A percentile compares a stretch with the other conserved stretches of the same genome.
Conservation (phyloP, 2,797 vertebrate genomes). For the Gymnothorax reevesii region DNA sequence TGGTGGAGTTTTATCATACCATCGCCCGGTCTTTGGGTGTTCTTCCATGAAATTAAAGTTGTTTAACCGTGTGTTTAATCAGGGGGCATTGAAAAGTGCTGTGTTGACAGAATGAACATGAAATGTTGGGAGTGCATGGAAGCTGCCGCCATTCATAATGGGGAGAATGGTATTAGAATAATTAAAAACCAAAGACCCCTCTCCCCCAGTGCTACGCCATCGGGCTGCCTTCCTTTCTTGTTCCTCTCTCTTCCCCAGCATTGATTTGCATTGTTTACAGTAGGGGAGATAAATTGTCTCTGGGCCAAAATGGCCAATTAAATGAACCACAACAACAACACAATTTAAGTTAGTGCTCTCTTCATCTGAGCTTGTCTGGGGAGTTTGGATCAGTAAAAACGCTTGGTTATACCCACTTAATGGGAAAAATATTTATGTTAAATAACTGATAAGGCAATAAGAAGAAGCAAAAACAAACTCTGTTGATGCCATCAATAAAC, state of each 20-base stretch:
- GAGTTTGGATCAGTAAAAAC: not conserved
- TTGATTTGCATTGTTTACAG: slow-evolving; percentile 39
- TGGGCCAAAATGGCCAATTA: slow-evolving; percentile 35
- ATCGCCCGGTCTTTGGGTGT: slow-evolving; percentile 63
- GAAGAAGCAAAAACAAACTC: not conserved
- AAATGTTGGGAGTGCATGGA: slow-evolving; percentile 25
- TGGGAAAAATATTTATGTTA: not conserved
- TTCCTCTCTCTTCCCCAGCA: slow-evolving; percentile 19
- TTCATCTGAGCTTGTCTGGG: not conserved
- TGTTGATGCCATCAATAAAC: not conserved
- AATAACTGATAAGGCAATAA: not conserved
- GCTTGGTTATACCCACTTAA: not conserved
- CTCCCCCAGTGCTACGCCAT: not conserved
- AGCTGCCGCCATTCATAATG: slow-evolving; percentile 26
- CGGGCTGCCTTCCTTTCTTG: not conserved
- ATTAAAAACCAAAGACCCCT: slow-evolving; percentile 30
- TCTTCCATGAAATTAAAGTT: slow-evolving; percentile 81
- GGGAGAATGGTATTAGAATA: slow-evolving; percentile 23
- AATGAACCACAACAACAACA: slow-evolving; percentile 39
- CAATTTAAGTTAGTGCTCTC: not conserved
- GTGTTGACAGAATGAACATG: slow-evolving; percentile 60
- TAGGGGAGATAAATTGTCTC: slow-evolving; percentile 30
- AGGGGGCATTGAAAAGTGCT: slow-evolving; percentile 71
- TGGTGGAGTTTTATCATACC: slow-evolving; percentile 32
- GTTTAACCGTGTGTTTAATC: slow-evolving; percentile 76